These are phyloP conservation scores for Oryctes rhinoceros DNA, from an alignment of 1,140 invertebrate species.

Conservation along the genomic window DNA sequence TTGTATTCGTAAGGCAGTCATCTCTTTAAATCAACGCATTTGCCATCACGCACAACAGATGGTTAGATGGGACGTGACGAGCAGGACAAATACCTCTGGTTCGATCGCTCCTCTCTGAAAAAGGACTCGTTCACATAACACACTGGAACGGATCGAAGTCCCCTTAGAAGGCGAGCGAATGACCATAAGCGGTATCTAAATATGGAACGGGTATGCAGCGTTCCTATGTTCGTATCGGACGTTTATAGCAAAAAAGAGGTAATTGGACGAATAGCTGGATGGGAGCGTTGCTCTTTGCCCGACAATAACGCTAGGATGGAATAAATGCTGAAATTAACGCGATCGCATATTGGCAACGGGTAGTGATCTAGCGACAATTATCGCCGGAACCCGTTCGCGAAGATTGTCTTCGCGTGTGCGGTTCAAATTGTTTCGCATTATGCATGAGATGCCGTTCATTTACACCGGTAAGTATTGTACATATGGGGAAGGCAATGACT, in stretches of 20 bases:
- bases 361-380: not conserved
- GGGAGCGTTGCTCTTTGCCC: conserved; percentile 7
- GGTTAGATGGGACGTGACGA: not conserved
- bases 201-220: conserved; percentile 4
- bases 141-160: not conserved
- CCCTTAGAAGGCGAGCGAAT: not conserved
- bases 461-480: no score
- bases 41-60: conserved; percentile 5
- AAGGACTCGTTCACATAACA: conserved; percentile 14
- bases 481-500: no score
- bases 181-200: not conserved
- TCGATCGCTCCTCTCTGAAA: not conserved
- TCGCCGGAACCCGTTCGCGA: not conserved
- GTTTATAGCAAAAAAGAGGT: not conserved
- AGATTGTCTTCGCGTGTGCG: no score
- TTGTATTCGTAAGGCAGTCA: not conserved
- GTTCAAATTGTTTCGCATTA: no score
- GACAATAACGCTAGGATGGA: not conserved
- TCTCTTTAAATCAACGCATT: conserved; percentile 19
- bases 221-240: not conserved
- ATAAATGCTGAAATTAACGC: not conserved
- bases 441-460: no score
- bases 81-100: not conserved
- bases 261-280: not conserved
- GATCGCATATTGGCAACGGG: not conserved